Percentiles rank a stretch among this genome's conserved stretches.
phyloP scores from a whole-genome alignment of 2,113 vertebrate genomes.

The Pelusios castaneus region DNA sequence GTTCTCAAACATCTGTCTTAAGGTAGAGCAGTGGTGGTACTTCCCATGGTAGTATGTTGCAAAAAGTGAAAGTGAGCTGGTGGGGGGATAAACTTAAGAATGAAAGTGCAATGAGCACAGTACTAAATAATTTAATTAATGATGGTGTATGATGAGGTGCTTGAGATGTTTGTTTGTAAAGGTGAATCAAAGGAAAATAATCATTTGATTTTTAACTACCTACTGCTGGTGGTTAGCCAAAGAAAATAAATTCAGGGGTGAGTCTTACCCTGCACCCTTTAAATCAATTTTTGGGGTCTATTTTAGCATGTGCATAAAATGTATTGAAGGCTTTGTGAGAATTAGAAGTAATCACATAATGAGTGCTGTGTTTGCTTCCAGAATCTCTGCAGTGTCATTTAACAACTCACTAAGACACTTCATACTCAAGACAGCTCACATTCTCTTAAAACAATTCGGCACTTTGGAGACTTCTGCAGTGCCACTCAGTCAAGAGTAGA shows the following conservation, averaged over 20 bases:
- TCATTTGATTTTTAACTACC: neutral
- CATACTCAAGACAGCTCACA: neutral
- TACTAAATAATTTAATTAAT: neutral
- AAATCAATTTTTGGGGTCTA: neutral
- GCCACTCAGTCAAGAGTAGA: neutral
- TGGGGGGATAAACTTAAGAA: neutral
- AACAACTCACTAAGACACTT: neutral
- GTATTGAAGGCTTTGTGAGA: neutral
- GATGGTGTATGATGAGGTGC: neutral
- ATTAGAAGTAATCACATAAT: neutral
- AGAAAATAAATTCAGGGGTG: neutral
- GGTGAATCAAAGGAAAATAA: neutral
- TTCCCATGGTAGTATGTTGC: neutral
- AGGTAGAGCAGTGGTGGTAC: neutral
- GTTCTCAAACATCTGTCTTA: neutral
- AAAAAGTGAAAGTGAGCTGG: neutral
- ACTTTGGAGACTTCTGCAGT: neutral
- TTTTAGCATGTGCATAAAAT: neutral
- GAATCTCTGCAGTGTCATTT: rapidly evolving
- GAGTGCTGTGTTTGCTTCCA: neutral
- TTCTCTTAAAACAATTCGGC: neutral
- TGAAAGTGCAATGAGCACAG: neutral
- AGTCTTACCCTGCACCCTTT: neutral
- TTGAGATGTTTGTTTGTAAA: neutral
- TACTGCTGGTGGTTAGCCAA: neutral